Evolutionary conservation across 2,888 invertebrate genomes (phyloP).

Genomic region (Tolmerus cingulatus): DNA sequence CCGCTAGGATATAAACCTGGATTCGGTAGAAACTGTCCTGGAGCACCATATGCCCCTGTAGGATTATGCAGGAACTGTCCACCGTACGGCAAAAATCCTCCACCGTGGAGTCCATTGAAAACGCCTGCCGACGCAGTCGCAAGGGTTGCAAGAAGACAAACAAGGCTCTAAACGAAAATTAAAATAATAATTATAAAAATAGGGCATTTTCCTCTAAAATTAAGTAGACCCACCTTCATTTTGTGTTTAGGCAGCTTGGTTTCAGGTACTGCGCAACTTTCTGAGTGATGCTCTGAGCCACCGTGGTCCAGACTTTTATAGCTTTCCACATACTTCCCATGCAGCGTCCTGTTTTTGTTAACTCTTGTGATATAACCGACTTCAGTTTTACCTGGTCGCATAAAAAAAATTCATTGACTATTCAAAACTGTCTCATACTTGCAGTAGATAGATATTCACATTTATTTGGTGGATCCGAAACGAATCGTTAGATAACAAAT

Average conservation of each 20-base stretch:
- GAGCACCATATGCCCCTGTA: neutral
- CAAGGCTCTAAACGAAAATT: neutral
- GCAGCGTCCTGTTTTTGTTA: neutral
- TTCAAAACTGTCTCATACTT: neutral
- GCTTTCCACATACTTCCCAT: neutral
- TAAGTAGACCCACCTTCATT: slow-evolving; percentile 15
- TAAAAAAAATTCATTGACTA: slow-evolving; percentile 3
- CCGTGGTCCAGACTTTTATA: slow-evolving; percentile 3
- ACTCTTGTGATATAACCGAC: neutral
- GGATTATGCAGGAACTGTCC: neutral
- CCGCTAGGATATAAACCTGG: neutral
- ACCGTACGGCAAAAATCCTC: neutral
- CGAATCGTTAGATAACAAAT: neutral
- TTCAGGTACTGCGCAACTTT: neutral
- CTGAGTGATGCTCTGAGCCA: neutral
- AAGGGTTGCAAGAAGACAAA: neutral
- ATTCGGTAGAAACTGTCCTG: neutral
- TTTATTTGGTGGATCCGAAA: neutral
- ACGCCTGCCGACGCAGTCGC: neutral
- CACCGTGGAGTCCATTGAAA: slow-evolving; percentile 1
- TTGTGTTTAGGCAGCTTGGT: neutral
- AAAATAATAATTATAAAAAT: neutral
- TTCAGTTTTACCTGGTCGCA: neutral
- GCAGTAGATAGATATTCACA: neutral
- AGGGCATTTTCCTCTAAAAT: neutral